A percentile compares a stretch with the other conserved stretches of the same genome.
These are phyloP conservation scores for Martes flavigula DNA, from an alignment of 2,797 vertebrate species.

Conservation along the genomic window DNA sequence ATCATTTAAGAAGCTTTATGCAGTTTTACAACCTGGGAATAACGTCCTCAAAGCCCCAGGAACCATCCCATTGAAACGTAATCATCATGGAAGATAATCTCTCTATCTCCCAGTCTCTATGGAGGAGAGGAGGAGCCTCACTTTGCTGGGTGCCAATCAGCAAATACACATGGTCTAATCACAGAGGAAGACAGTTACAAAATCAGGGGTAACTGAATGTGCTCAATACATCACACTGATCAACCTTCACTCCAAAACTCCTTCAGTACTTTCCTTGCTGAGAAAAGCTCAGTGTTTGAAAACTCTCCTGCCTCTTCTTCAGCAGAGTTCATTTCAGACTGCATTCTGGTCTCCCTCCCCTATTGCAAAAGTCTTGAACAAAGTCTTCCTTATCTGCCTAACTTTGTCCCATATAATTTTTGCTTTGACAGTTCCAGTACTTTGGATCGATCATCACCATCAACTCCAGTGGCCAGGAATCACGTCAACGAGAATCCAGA, in stretches of 20 bases:
- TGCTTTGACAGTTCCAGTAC: background rate
- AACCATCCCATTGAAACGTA: background rate
- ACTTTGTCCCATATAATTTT: background rate
- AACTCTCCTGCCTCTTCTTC: background rate
- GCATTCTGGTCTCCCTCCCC: background rate
- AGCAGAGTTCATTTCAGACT: background rate
- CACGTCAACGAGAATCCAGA: background rate
- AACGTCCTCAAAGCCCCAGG: background rate
- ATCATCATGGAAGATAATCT: background rate
- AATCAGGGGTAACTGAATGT: background rate
- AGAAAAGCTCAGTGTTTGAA: background rate
- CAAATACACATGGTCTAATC: background rate
- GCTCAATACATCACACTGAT: background rate
- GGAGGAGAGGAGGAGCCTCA: background rate
- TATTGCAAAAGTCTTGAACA: background rate
- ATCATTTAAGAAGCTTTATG: conserved; percentile 27
- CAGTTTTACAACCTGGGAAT: background rate
- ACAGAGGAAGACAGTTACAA: background rate
- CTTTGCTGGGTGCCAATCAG: background rate
- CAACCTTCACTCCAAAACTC: background rate
- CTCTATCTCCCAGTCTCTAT: background rate
- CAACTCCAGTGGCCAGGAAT: background rate
- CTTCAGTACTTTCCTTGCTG: background rate
- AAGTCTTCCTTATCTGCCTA: background rate
- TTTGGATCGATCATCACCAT: background rate